Evolutionary conservation across 1,140 invertebrate species (phyloP), one percentile per base, ranked within the genome.

Genomic region (Nomia melanderi): DNA sequence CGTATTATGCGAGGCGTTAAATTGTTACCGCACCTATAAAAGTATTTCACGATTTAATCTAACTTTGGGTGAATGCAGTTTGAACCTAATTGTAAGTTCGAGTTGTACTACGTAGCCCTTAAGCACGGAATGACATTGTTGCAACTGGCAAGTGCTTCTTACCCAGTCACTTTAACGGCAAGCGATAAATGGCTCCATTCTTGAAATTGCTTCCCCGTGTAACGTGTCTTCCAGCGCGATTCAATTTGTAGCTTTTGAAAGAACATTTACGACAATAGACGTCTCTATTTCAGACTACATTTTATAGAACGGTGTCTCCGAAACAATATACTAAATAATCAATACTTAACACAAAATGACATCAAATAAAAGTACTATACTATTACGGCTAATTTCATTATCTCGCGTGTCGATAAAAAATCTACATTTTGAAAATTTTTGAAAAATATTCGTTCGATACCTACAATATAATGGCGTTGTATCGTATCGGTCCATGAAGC

Each of bases 121-220:
- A 54, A 54, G 53, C 7, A 54, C 53, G 53, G 27, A 54, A 54
- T 11, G 53, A 27, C 53, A 54, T 54, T 54, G 53, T 54, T 54
- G 53, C 53, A 25, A 27, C 25, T 54, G 53, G 14, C 53, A 12
- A 54, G 53, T 27, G 25, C 53, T 54, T 54, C 53, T 27, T 27
- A 54, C 20, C 53, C 23, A 54, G 53, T 54, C 25, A 27, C 25
- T 54, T 25, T 27, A 54, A 54, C 53, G 53, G 53, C 53, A 11
- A 25, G 53, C 53, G 23, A 54, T 54, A 54, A 54, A 54, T 54
- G 53, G 53, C 25, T 54, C 25, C 53, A 54, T 54, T 54, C 25
- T 27, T 54, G 53, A 27, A 54, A 54, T 27, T 54, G 53, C 53
- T 54, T 54, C 53, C 23, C 25, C 20, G 23, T 25, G 25, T 25